A percentile compares a stretch with the other conserved stretches of the same genome.
Conservation (phyloP, 2,888 invertebrate genomes). For the Cataglyphis cursor region DNA sequence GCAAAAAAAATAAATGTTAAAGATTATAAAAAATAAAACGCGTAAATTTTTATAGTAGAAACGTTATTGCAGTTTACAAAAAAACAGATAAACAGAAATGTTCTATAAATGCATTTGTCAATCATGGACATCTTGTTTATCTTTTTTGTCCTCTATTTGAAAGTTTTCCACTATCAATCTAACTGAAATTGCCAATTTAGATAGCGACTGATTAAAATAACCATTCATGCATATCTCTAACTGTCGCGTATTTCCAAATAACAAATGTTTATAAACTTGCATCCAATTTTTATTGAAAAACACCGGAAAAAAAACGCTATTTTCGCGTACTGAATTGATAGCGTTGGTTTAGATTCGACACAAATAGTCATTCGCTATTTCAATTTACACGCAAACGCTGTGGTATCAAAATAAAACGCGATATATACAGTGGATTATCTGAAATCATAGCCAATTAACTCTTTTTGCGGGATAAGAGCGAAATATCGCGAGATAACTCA, state of each 20-base stretch:
- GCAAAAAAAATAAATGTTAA: background rate
- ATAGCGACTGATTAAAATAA: conserved; percentile 34
- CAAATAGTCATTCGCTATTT: conserved; percentile 20
- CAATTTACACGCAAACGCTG: conserved; percentile 6
- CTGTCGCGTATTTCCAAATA: conserved; percentile 20
- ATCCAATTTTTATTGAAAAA: conserved; percentile 31
- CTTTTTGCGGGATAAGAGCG: conserved; percentile 13
- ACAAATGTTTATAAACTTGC: conserved; percentile 30
- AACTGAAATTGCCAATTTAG: conserved; percentile 32
- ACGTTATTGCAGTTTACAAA: background rate
- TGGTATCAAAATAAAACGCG: background rate
- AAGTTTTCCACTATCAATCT: conserved; percentile 15
- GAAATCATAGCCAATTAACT: conserved; percentile 27
- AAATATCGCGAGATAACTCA: conserved; percentile 47
- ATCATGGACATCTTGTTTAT: conserved; percentile 19
- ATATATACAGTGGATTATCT: conserved; percentile 3
- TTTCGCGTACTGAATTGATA: conserved; percentile 2
- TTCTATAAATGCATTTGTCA: background rate
- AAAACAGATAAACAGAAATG: background rate
- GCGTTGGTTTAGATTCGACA: background rate
- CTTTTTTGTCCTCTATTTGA: conserved; percentile 8
- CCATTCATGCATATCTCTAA: background rate
- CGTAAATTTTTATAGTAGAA: background rate
- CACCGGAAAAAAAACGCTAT: background rate
- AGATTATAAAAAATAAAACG: background rate